Base-by-base conservation (phyloP, 2,113 vertebrate species). In the Pseudolaguvia tuberculata region DNA sequence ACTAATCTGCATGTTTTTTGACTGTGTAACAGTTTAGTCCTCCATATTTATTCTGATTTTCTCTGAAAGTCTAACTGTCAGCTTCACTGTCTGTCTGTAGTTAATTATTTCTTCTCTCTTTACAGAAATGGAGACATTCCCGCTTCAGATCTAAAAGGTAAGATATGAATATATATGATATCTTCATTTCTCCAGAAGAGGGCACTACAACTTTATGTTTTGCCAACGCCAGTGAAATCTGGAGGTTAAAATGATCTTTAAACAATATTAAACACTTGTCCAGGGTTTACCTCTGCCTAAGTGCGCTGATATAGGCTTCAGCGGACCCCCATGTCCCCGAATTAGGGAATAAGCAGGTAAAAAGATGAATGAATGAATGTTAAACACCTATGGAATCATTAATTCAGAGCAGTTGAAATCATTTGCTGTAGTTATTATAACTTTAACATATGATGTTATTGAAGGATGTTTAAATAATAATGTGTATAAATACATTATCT, bases 121-220 rank as follows among this genome's bases (percentile, higher is more conserved):
- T 82, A 63, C 84, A 91, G 89, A 82, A 85, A 87, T 7, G 79
- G 81, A 70, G 86, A 90, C 3, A 39, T 89, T 73, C 89, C 87
- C 5, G 61, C 76, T 0, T 79, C 79, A 48, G 85, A 83, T 50
- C 82, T 84, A 65, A 89, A 89, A 88, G 87, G 89, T 91, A 85
- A 85, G 79, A 31, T 20, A 1, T 25, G 1, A 9, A 15, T n/a
- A n/a, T n/a, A n/a, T n/a, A n/a, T n/a, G n/a, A n/a, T 48, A 18
- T 72, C 42, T 47, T 2, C 9, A 2, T 65, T 20, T 45, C 39
- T 69, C 74, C 79, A 77, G 56, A 48, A 79, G 76, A 77, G 70
- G 48, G 63, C 65, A 42, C 31, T 71, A 47, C 69, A 50, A 39
- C 23, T 9, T 29, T 2, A 25, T 67, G 27, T 50, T n/a, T n/a